Base-by-base conservation (phyloP, 2,797 vertebrate species). In the Sarcophilus harrisii region DNA sequence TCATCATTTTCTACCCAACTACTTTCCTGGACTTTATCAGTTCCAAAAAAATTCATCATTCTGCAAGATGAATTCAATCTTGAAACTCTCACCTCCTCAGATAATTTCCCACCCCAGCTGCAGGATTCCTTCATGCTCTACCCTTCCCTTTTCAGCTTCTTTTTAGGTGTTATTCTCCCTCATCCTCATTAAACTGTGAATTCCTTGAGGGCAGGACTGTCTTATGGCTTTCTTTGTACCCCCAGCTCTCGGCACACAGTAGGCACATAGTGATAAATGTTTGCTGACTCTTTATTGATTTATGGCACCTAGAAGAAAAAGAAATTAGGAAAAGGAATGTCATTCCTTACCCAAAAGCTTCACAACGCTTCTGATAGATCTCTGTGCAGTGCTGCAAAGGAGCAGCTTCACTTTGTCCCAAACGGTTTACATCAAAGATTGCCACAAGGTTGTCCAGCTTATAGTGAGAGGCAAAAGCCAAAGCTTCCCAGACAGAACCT, bases 401-500 rank as follows among this genome's bases (percentile, higher is more conserved):
- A 0, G 99, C 98, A 6, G 99, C 91, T 94, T 99, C 99, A 14
- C 99, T 99, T 98, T 99, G 99, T 38, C 99, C 99, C 28, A 99
- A 98, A 0, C 99, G 98, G 96, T 99, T 99, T 30, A 99, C 97
- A 52, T 99, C 99, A 90, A 99, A 97, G 96, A 99, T 99, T 0
- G 99, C 99, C 95, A 99, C 99, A 81, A 99, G 97, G 97, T 99
- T 99, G 97, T 99, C 99, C 97, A 99, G 98, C 93, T 98, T 58
- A 97, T 99, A 99, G 98, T 99, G 93, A 57, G 99, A 99, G 0
- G 99, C 99, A 57, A 99, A 99, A 57, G 99, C 99, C 99, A 99
- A 99, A 58, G 99, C 99, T 98, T 99, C 99, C 99, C 99, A 99
- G 92, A 99, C 99, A 0, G 99, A 99, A 24, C 99, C 99, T 97